Evolutionary conservation across 2,113 vertebrate genomes (phyloP).

Genomic region (Spheniscus mendiculus): DNA sequence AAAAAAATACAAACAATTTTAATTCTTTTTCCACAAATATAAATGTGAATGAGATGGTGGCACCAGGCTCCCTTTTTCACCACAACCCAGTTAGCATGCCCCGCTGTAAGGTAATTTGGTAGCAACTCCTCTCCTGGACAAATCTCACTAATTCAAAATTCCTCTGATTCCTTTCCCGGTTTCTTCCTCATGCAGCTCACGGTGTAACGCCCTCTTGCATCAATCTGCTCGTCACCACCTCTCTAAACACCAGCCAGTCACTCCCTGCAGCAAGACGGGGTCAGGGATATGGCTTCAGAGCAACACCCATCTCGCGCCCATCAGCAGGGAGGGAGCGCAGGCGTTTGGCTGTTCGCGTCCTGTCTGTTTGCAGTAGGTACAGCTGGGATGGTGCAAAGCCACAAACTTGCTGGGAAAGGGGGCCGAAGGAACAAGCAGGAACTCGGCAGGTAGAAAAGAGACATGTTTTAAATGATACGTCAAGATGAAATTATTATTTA

Average conservation of each 20-base stretch:
- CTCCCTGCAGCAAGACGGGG: accelerated
- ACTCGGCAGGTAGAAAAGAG: not conserved
- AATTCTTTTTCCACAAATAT: not conserved
- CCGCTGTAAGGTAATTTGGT: not conserved
- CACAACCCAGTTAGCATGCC: not conserved
- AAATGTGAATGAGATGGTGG: not conserved
- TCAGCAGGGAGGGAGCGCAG: not conserved
- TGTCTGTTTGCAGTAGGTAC: accelerated
- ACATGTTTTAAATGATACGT: not conserved
- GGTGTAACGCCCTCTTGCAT: accelerated
- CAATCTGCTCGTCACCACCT: not conserved
- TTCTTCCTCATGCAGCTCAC: not conserved
- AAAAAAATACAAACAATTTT: not conserved
- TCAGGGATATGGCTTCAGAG: not conserved
- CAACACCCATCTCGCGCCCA: accelerated
- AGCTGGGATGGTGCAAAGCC: not conserved
- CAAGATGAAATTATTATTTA: not conserved
- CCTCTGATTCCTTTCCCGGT: not conserved
- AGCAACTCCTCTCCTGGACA: not conserved
- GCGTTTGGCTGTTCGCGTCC: not conserved
- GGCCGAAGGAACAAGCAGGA: accelerated
- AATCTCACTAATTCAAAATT: not conserved
- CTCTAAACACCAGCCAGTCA: not conserved
- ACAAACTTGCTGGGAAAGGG: not conserved
- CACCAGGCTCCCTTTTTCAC: not conserved